Conservation (phyloP, 2,113 vertebrate genomes). For the Hemibates koningsi region DNA sequence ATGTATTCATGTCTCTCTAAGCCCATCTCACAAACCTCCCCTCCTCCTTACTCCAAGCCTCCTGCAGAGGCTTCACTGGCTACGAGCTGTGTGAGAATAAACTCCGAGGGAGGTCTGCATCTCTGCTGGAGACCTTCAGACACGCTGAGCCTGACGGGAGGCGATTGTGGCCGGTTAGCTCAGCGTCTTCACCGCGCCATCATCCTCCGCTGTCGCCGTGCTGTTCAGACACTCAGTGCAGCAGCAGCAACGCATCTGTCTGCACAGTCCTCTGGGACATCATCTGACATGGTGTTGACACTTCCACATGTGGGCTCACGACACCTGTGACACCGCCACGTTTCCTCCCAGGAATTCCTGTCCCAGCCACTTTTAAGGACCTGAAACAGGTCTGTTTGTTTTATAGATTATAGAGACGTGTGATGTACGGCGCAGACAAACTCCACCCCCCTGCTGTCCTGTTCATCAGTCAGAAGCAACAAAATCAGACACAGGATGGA, state of each 20-base stretch:
- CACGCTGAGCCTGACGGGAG: background rate
- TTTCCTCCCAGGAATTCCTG: background rate
- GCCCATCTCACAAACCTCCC: fast-evolving
- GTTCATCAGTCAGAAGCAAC: background rate
- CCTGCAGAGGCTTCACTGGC: background rate
- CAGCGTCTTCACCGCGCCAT: background rate
- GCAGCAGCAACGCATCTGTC: background rate
- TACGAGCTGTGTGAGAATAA: background rate
- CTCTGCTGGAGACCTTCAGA: background rate
- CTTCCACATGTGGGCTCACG: background rate
- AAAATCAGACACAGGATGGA: fast-evolving
- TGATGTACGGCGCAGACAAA: background rate
- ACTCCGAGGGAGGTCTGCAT: fast-evolving
- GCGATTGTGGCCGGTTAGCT: background rate
- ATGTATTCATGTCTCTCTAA: background rate
- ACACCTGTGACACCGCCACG: background rate
- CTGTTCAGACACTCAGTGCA: background rate
- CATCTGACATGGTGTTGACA: background rate
- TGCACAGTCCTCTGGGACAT: background rate
- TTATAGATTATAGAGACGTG: background rate
- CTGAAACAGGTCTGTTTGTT: background rate
- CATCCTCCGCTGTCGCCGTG: background rate
- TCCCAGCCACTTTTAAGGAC: background rate
- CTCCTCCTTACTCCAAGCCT: fast-evolving
- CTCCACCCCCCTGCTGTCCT: background rate